These are phyloP conservation scores for Cygnus buccinator DNA, from an alignment of 2,113 vertebrate genomes.

Conservation along the genomic window DNA sequence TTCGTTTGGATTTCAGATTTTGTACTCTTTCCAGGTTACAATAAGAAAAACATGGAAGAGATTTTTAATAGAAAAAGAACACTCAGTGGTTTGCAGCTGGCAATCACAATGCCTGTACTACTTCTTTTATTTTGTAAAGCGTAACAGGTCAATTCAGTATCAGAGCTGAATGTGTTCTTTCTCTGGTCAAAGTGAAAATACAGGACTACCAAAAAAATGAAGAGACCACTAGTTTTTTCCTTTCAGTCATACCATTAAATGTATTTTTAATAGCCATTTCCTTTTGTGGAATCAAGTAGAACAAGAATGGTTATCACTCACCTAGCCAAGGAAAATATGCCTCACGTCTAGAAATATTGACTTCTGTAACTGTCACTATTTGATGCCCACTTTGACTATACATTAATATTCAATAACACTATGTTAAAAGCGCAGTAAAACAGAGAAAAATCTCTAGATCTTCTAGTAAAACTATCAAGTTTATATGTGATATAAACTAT, in stretches of 20 bases:
- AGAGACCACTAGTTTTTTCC: not conserved
- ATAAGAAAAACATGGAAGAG: slow-evolving; percentile 66
- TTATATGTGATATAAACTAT: no score
- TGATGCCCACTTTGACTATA: not conserved
- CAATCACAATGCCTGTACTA: slow-evolving; percentile 11
- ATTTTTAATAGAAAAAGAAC: slow-evolving; percentile 66
- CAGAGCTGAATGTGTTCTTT: not conserved
- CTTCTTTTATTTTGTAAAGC: slow-evolving; percentile 39
- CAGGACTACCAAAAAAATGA: not conserved
- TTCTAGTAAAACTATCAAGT: no score
- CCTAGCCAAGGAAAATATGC: not conserved
- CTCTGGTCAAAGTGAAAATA: not conserved
- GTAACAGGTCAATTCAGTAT: slow-evolving; percentile 8
- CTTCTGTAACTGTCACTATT: not conserved
- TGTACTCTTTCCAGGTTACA: slow-evolving; percentile 71
- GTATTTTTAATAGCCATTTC: not conserved
- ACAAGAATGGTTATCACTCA: not conserved
- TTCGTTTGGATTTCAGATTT: slow-evolving; percentile 65
- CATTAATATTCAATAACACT: not conserved
- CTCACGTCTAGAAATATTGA: not conserved
- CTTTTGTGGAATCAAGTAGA: not conserved
- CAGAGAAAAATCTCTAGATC: no score
- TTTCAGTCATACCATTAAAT: not conserved
- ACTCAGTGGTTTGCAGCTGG: slow-evolving; percentile 62
- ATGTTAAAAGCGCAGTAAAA: not conserved